Evolutionary conservation across 1,140 invertebrate species (phyloP).

Genomic region (Drosophila pectinifera): DNA sequence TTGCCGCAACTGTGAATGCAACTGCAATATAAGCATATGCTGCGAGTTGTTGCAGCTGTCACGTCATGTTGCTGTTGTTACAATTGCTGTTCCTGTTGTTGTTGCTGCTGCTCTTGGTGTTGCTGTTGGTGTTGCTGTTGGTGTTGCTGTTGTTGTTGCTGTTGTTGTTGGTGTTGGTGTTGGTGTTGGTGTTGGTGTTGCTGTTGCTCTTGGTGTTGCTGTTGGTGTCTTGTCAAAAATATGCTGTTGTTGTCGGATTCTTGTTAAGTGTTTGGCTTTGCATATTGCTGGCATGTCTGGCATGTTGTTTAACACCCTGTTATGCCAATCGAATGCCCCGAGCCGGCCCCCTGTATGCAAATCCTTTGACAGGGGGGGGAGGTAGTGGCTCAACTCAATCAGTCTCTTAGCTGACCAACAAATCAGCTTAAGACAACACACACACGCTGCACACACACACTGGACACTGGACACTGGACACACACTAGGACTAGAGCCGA

Average conservation of each 20-base stretch:
- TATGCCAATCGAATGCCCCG: constrained; percentile 32
- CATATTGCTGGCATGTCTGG: constrained; percentile 69
- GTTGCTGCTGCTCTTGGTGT: not conserved
- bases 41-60: constrained; percentile 79
- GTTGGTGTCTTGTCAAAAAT: constrained; percentile 67
- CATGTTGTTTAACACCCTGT: constrained; percentile 76
- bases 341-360: constrained; percentile 20
- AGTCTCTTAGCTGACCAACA: constrained; percentile 71
- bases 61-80: constrained; percentile 55
- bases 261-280: constrained; percentile 77
- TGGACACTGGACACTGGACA: too few relatives aligned
- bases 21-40: constrained; percentile 55
- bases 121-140: too few relatives aligned
- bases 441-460: constrained; percentile 12
- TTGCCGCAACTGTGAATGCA: constrained; percentile 3
- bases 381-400: constrained; percentile 69
- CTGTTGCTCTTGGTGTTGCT: constrained; percentile 28
- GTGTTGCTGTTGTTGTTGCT: too few relatives aligned
- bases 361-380: constrained; percentile 38
- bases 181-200: constrained; percentile 1
- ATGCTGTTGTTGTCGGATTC: constrained; percentile 57
- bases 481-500: not conserved
- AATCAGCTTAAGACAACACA: constrained; percentile 81
- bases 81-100: constrained; percentile 20
- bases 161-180: constrained; percentile 33